phyloP scores from a whole-genome alignment of 2,797 vertebrate genomes.

The Enteromius argenteus region DNA sequence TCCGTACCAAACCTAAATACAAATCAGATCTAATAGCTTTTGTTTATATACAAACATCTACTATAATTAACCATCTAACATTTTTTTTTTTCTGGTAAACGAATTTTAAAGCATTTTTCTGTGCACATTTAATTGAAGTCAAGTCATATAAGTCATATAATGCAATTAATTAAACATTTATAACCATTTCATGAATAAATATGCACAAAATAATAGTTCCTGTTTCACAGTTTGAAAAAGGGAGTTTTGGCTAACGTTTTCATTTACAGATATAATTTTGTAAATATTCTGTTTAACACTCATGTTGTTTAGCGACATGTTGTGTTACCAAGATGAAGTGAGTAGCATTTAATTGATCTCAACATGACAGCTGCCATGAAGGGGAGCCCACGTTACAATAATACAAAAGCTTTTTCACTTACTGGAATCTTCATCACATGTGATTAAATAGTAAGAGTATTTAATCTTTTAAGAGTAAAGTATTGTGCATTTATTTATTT shows the following conservation, averaged over 20 bases:
- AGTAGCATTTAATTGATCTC: neutral
- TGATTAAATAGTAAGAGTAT: neutral
- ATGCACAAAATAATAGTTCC: neutral
- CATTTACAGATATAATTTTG: neutral
- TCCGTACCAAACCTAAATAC: slow-evolving; percentile 80
- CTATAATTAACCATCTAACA: neutral
- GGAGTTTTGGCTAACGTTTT: neutral
- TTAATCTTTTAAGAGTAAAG: neutral
- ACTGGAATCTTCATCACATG: neutral
- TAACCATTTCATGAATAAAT: neutral
- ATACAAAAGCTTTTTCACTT: neutral
- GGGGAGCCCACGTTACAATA: neutral
- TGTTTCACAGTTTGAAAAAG: neutral
- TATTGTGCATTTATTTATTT: neutral
- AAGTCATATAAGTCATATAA: too few relatives aligned
- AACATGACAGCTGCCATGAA: neutral
- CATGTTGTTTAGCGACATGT: neutral
- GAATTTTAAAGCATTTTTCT: too few relatives aligned
- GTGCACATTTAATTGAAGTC: neutral
- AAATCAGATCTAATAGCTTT: slow-evolving; percentile 8
- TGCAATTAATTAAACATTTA: neutral
- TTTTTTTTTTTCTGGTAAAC: too few relatives aligned
- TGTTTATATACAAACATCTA: neutral
- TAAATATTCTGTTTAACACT: neutral
- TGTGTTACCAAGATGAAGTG: neutral